A percentile compares a stretch with the other conserved stretches of the same genome.
phyloP scores from a whole-genome alignment of 2,888 invertebrate genomes.

The Oxytorus armatus region DNA sequence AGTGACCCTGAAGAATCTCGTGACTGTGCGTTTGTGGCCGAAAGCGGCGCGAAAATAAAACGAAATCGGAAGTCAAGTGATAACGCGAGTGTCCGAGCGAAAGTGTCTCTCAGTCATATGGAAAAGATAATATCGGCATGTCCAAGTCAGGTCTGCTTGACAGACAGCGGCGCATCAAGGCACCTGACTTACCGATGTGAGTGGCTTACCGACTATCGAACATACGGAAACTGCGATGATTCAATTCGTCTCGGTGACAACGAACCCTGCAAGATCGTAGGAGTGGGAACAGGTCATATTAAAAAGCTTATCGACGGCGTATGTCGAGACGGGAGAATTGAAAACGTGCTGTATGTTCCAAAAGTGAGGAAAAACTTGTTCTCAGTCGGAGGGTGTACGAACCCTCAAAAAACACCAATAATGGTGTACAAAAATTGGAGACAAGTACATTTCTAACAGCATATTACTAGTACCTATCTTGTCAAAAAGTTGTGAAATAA shows the following conservation, averaged over 20 bases:
- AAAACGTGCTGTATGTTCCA: slow-evolving; percentile 69
- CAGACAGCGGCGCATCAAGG: slow-evolving; percentile 52
- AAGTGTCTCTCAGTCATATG: background rate
- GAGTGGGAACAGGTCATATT: slow-evolving; percentile 42
- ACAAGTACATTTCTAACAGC: too few species aligned
- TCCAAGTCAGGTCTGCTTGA: slow-evolving; percentile 36
- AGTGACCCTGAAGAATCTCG: background rate
- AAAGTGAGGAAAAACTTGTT: too few species aligned
- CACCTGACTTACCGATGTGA: slow-evolving; percentile 49
- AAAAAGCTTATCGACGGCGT: slow-evolving; percentile 46
- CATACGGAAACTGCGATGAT: background rate
- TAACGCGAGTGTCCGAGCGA: background rate
- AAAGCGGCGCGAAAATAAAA: slow-evolving; percentile 11
- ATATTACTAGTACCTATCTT: too few species aligned
- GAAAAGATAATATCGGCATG: slow-evolving; percentile 11
- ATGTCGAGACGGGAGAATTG: slow-evolving; percentile 47
- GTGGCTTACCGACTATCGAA: slow-evolving; percentile 47
- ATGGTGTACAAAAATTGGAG: too few species aligned
- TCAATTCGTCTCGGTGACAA: slow-evolving; percentile 49
- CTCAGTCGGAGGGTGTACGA: too few species aligned
- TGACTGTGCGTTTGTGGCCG: slow-evolving; percentile 52
- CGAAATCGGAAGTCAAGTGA: too few species aligned
- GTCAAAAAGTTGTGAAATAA: too few species aligned
- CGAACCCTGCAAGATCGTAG: slow-evolving; percentile 33
- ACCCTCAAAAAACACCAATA: too few species aligned